Base-by-base conservation (phyloP, 2,113 vertebrate species). In the Eonycteris spelaea region DNA sequence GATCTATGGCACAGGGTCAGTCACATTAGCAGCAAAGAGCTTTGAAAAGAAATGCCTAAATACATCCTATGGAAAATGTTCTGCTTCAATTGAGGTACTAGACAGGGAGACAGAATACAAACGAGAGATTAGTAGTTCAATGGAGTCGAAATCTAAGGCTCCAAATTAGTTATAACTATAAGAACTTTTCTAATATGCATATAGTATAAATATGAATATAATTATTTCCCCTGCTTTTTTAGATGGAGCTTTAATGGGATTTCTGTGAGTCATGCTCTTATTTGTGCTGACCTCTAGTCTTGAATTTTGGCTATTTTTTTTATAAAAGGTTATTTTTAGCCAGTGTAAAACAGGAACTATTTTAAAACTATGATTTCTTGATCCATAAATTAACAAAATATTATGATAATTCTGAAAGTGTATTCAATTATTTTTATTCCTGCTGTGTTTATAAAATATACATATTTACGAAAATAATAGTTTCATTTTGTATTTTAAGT, bases 241-340 rank as follows among this genome's bases (percentile, higher is more conserved):
- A 78, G 33, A 74, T 22, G 16, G 24, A 93, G 90, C 7, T 63
- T 63, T 71, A 51, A 94, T 70, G 16, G 70, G n/a, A 38, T 86
- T 95, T 97, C n/a, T 89, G 24, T 88, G 68, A 90, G 55, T 86
- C 68, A 82, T 67, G 33, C 45, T 93, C 26, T 40, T 97, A 51
- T 82, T 91, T 89, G 61, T 74, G 74, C 70, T 79, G 78, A 89
- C 68, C 68, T 79, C 63, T 95, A 40, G 73, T 53, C 51, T 48
- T 79, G 75, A 91, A 74, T 85, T 63, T 24, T 21, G 3, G 3
- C 1, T 43, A 68, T 79, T 59, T n/a, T 38, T 1, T 1, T 7
- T 6, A 79, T 48, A 86, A 91, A 13, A 75, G n/a, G 3, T 95
- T 97, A 74, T 93, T 95, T 93, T 93, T 87, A 97, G 73, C 21